Evolutionary conservation across 37 sponge, comb jelly and placozoan species (phyloP), one percentile per base, ranked within the genome.

Genomic region (Halisarca cf. caerulea): DNA sequence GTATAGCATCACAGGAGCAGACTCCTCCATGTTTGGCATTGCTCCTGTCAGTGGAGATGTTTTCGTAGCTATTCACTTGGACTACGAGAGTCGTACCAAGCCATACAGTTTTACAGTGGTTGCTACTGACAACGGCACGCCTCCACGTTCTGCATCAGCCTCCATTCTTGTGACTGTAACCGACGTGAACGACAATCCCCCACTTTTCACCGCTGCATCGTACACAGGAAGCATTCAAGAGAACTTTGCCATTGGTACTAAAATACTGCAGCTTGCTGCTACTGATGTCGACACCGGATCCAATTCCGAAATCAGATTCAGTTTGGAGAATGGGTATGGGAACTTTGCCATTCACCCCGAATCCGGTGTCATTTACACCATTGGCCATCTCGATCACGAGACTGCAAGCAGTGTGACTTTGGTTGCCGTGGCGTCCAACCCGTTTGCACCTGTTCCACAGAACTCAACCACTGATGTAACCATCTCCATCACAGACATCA

Each of bases 171-270:
- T 94, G n/a, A 64, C 53, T 4, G 55, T 91, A 1, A 69, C 73
- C 9, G 91, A 94, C 58, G 80, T 68, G 57, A 94, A 94, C 80
- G 95, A 91, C 54, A 37, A 88, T 77, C 85, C 70, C 9, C 95
- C 95, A 32, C 72, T 73, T 5, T 94, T 94, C 66, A 8, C 40
- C 28, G 39, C 18, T 8, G 33, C 27, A 3, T 11, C 39, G 36
- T 94, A 88, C 59, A 43, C 74, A 0, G 84, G 75, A 23, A 14
- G 15, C 0, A 44, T 89, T 24, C 37, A 57, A n/a, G 93, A 92
- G 68, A 92, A 92, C 42, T 80, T 89, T 28, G 86, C 93, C 17
- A 38, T 86, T 35, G 89, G 89, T 0, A 83, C 89, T 39, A 73
- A 51, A 17, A 30, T 92, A 21, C 40, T 89, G 17, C 86, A 68